Percentiles rank a stretch among this genome's conserved stretches.
Conservation (phyloP, 35 echinoderm and acorn worm species). For the Lytechinus variegatus region DNA sequence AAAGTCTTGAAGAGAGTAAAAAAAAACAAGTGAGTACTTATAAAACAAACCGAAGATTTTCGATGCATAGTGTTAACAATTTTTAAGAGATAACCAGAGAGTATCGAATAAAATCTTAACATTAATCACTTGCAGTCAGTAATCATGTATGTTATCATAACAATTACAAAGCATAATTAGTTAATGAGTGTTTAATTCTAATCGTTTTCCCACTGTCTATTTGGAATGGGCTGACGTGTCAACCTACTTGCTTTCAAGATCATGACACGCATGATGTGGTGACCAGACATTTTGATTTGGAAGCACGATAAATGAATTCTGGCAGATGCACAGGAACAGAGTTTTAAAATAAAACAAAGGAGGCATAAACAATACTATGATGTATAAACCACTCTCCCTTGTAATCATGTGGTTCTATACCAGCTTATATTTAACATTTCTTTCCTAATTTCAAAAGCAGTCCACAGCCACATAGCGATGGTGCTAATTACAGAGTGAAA, state of each 20-base stretch:
- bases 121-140: neutral
- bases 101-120: neutral
- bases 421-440: neutral
- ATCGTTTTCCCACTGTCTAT: neutral
- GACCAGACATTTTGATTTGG: neutral
- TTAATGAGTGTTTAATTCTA: neutral
- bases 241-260: neutral
- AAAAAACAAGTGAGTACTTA: too few species aligned
- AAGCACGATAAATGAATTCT: neutral
- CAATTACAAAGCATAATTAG: neutral
- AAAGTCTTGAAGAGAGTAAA: too few species aligned
- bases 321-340: neutral
- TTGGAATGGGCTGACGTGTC: neutral
- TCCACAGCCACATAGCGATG: neutral
- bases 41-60: too few species aligned
- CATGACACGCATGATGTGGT: neutral
- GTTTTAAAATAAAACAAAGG: neutral
- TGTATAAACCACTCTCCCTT: neutral
- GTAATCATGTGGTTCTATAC: neutral
- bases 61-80: too few species aligned
- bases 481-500: constrained; percentile 19
- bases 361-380: neutral
- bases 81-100: neutral
- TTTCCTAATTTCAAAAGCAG: neutral
- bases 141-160: neutral